Conservation (phyloP, 2,888 invertebrate genomes). For the Heliconius cydno region DNA sequence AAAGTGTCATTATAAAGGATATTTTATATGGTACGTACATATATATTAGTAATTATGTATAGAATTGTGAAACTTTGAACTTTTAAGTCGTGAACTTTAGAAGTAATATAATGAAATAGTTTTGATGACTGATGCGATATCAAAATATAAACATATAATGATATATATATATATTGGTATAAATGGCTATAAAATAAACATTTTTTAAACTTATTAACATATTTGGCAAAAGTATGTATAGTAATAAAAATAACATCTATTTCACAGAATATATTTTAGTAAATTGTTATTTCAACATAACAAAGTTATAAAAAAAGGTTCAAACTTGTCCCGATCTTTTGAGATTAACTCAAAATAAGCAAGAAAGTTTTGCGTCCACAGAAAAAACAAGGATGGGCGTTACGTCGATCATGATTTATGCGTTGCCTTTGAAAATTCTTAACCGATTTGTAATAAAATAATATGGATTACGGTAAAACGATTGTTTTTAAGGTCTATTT, state of each 20-base stretch:
- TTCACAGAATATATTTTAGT: background rate
- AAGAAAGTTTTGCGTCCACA: slow-evolving; percentile 58
- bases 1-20: background rate
- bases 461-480: background rate
- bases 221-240: background rate
- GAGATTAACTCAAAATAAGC: slow-evolving; percentile 9
- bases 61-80: background rate
- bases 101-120: slow-evolving; percentile 13
- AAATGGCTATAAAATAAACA: no score
- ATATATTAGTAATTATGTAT: background rate
- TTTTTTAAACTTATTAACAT: background rate
- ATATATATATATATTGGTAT: no score
- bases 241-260: background rate
- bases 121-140: background rate
- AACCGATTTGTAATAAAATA: background rate
- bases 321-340: background rate
- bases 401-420: slow-evolving; percentile 39
- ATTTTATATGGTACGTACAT: slow-evolving; percentile 22
- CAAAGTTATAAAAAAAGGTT: background rate
- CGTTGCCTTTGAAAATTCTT: slow-evolving; percentile 7
- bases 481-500: background rate
- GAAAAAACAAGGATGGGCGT: slow-evolving; percentile 53
- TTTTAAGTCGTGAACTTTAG: slow-evolving; percentile 4
- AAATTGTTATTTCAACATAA: background rate
- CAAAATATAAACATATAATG: background rate